A percentile compares a stretch with the other conserved stretches of the same genome.
Conservation (phyloP, 2,113 vertebrate genomes). For the Gasterosteus nipponicus region DNA sequence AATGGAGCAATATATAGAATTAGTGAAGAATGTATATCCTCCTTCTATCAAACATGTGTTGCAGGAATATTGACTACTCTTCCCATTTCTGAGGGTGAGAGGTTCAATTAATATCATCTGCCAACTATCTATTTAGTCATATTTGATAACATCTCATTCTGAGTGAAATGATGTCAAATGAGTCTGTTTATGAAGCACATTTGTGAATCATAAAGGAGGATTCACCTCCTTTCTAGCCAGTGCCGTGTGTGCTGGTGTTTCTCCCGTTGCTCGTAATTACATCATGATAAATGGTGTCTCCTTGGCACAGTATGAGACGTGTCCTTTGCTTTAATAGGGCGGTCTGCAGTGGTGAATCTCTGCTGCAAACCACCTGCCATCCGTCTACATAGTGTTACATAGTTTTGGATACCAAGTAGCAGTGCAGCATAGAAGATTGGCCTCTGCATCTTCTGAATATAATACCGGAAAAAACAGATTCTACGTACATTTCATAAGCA, state of each 20-base stretch:
- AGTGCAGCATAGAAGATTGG: conserved; percentile 3
- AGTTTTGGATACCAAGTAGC: conserved; percentile 20
- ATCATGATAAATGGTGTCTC: conserved; percentile 51
- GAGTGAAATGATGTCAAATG: background rate
- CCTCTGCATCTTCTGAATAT: background rate
- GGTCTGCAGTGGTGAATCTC: conserved; percentile 35
- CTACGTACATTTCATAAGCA: background rate
- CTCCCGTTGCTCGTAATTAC: conserved; percentile 43
- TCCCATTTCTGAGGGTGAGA: background rate
- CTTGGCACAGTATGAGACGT: conserved; percentile 47
- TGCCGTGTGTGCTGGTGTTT: conserved; percentile 4
- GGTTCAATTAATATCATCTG: background rate
- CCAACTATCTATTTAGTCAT: background rate
- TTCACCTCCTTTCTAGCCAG: background rate
- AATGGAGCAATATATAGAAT: background rate
- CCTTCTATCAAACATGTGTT: background rate
- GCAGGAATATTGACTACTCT: background rate
- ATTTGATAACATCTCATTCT: background rate
- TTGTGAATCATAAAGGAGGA: background rate
- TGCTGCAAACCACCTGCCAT: conserved; percentile 32
- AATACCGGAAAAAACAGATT: background rate
- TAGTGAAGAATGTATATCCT: background rate
- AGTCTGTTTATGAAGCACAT: background rate
- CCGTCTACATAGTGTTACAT: conserved; percentile 29
- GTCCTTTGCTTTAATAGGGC: conserved; percentile 56